A percentile compares a stretch with the other conserved stretches of the same genome.
Conservation (phyloP, 1,140 invertebrate genomes). For the Cecropterus lyciades region DNA sequence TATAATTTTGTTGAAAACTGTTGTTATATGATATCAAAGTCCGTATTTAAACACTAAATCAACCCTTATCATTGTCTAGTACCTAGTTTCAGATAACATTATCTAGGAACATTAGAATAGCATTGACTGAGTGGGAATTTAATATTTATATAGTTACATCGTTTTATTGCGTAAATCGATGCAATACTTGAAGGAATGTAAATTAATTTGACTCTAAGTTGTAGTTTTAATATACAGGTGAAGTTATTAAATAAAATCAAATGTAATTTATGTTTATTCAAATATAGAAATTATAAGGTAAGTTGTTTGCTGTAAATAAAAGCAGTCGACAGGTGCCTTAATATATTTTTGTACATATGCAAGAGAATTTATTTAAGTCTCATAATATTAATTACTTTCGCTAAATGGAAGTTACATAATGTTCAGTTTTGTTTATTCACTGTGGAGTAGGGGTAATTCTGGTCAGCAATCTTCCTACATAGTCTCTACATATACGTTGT, state of each 20-base stretch:
- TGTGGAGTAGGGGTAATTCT: too few relatives aligned
- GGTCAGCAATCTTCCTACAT: too few relatives aligned
- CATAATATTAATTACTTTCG: too few relatives aligned
- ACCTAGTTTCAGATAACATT: slow-evolving; percentile 44
- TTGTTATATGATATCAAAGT: slow-evolving; percentile 38
- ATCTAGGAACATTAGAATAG: slow-evolving; percentile 37
- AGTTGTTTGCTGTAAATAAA: too few relatives aligned
- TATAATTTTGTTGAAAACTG: slow-evolving; percentile 17
- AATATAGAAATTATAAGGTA: not conserved
- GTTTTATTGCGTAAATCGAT: not conserved
- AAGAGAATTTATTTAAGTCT: too few relatives aligned
- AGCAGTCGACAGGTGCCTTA: too few relatives aligned
- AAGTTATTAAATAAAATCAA: too few relatives aligned
- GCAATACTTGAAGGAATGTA: not conserved
- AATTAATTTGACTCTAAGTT: not conserved
- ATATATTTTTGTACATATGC: too few relatives aligned
- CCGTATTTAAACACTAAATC: slow-evolving; percentile 44
- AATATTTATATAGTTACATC: not conserved
- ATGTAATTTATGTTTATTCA: not conserved
- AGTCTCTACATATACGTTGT: too few relatives aligned
- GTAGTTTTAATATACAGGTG: not conserved
- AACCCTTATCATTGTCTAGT: slow-evolving; percentile 41
- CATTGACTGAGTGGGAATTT: slow-evolving; percentile 18
- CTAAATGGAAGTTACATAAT: too few relatives aligned
- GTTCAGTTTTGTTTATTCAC: too few relatives aligned